These are phyloP conservation scores for Pocillopora grandis DNA, from an alignment of 92 coral and sea anemone species.

Conservation along the genomic window DNA sequence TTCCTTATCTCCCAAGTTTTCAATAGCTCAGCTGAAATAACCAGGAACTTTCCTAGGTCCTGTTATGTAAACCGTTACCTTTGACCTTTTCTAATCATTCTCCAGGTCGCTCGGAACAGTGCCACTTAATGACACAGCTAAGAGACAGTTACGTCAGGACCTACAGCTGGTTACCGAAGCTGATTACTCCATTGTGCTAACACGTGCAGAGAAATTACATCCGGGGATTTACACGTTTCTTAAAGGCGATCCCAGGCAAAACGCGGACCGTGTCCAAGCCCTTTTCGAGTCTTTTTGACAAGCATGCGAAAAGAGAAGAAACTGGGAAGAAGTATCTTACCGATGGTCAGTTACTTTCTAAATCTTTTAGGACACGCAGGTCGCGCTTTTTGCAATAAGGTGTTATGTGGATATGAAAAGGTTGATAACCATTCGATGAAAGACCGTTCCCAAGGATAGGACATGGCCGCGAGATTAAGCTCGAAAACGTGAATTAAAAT, in stretches of 20 bases:
- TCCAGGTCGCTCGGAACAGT: slow-evolving; percentile 67
- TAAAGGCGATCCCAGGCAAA: slow-evolving; percentile 84
- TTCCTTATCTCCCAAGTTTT: too few species aligned
- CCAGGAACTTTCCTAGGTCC: neutral
- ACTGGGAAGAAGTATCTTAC: too few species aligned
- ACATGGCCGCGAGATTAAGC: too few species aligned
- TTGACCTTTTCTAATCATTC: neutral
- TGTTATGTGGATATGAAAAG: too few species aligned
- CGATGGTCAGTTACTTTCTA: too few species aligned
- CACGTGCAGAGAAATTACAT: slow-evolving; percentile 91
- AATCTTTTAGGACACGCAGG: too few species aligned
- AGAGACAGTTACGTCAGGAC: slow-evolving; percentile 83
- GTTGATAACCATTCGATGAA: too few species aligned
- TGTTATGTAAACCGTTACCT: neutral
- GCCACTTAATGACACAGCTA: slow-evolving; percentile 69
- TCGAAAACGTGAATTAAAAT: too few species aligned
- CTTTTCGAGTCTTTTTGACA: slow-evolving; percentile 61
- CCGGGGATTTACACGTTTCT: slow-evolving; percentile 85
- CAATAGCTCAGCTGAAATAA: neutral
- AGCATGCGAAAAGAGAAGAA: too few species aligned
- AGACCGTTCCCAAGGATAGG: too few species aligned
- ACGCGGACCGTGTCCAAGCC: slow-evolving; percentile 72
- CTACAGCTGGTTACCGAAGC: slow-evolving; percentile 89
- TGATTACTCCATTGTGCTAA: slow-evolving; percentile 81
- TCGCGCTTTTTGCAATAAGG: too few species aligned